Conservation (phyloP, 2,797 vertebrate species). For the Chiroxiphia lanceolata region DNA sequence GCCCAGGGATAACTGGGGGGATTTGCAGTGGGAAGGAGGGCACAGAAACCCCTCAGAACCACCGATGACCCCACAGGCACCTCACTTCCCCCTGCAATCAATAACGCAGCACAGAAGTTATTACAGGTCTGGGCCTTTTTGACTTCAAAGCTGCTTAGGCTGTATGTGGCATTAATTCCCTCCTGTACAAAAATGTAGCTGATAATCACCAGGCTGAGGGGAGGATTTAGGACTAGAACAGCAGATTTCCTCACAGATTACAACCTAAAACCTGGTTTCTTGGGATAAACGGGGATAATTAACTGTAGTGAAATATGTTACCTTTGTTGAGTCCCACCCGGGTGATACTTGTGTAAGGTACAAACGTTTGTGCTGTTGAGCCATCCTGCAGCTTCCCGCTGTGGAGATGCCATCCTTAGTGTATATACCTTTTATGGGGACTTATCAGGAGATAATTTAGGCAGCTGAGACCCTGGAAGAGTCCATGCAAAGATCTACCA, state of each 20-base stretch:
- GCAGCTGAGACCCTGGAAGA: not conserved
- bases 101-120: slow-evolving; percentile 65
- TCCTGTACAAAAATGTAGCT: slow-evolving; percentile 84
- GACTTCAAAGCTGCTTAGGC: slow-evolving; percentile 88
- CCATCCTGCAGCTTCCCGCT: not conserved
- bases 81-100: not conserved
- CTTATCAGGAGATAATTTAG: not conserved
- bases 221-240: slow-evolving; percentile 84
- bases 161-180: slow-evolving; percentile 86
- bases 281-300: slow-evolving; percentile 81
- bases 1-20: not conserved
- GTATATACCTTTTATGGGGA: not conserved
- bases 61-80: rapidly evolving
- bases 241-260: slow-evolving; percentile 88
- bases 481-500: not conserved
- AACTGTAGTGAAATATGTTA: slow-evolving; percentile 79
- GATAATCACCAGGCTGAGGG: slow-evolving; percentile 83
- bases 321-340: slow-evolving; percentile 44
- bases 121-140: slow-evolving; percentile 79
- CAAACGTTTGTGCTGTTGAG: not conserved
- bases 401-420: not conserved
- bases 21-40: slow-evolving; percentile 13
- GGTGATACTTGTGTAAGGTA: slow-evolving; percentile 30
- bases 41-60: not conserved
- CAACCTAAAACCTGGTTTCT: slow-evolving; percentile 82